Evolutionary conservation across 2,797 vertebrate species (phyloP), one percentile per base, ranked within the genome.

Genomic region (Helostoma temminkii): DNA sequence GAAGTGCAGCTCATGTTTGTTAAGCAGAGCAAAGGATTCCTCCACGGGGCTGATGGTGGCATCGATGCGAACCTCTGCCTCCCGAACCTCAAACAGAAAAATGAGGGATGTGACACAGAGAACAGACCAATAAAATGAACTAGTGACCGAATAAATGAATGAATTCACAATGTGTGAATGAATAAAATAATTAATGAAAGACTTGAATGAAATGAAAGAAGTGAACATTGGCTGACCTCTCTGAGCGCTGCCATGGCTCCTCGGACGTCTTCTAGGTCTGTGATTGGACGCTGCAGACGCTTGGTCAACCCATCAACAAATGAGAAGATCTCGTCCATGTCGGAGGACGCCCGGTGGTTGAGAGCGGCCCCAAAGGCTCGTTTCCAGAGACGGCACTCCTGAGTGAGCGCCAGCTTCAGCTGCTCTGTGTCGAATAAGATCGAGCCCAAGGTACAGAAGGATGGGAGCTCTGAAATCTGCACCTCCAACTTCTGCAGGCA

Each of bases 11-110:
- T 92, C 91, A 47, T 94, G 91, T 60, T 94, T 94, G 77, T 92
- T 91, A 28, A 96, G 92, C 16, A 96, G 83, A 21, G 91, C 36
- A 2, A 94, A 95, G 28, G 95, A 94, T 72, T 96, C 95, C 74
- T 96, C 95, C 66, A 95, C 89, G 3, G 93, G 94, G n/a, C 93
- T 92, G 43, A 96, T 89, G 53, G 80, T 88, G 82, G 86, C 67
- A 22, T 95, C 95, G 12, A 95, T 91, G 50, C 77, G 88, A 36
- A 94, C 85, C 89, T 95, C 95, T 2, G 90, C 91, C 72, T 95
- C 93, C 30, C 94, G 90, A 9, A 95, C 78, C 87, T 90, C 18
- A 10, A 64, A 34, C 42, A 28, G 7, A 0, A 7, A 50, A 41
- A 5, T 39, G 9, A 6, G 0, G 26, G 47, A 7, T 8, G 41